Base-by-base conservation (phyloP, 2,797 vertebrate species). In the Chromobotia macracanthus region DNA sequence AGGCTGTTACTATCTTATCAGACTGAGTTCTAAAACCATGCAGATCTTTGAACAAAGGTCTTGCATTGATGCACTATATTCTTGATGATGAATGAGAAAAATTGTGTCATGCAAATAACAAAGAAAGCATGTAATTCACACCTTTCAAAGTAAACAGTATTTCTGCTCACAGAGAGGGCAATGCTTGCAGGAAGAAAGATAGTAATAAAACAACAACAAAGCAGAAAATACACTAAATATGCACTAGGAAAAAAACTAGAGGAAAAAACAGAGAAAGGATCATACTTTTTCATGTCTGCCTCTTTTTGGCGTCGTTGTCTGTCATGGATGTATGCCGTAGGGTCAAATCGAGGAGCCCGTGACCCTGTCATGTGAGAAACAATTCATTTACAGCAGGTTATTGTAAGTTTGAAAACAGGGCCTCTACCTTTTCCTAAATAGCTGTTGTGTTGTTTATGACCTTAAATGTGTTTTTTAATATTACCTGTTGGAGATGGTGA, bases 321-420 rank as follows among this genome's bases (percentile, higher is more conserved):
- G 84, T 95, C 95, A 84, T 94, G 93, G 83, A 97, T 92, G 68
- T 95, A 97, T 5, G 95, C 94, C 0, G 96, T 97, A n/a, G 96
- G 96, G 83, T 97, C 95, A 64, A 97, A 98, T 25, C 95, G 94
- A 11, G 92, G 85, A 0, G 19, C 87, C 3, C 89, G 90, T 18
- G 90, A 86, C 18, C 93, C 96, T 97, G 83, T 8, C 28, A 65
- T 35, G 50, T 2, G 15, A 23, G 0, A 31, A 7, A 11, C 23
- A 12, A 69, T 35, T 8, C 0, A 58, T 15, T 75, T 10, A 25
- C 16, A 74, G 73, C 1, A 5, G 53, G 35, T 35, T 1, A 28
- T 41, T 41, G 38, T 41, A 51, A 3, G 2, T 12, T 1, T 55
- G 46, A 28, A 38, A 66, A 23, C 51, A 28, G 16, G 11, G 19